Conservation (phyloP, 2,113 vertebrate genomes). For the Verasper variegatus region DNA sequence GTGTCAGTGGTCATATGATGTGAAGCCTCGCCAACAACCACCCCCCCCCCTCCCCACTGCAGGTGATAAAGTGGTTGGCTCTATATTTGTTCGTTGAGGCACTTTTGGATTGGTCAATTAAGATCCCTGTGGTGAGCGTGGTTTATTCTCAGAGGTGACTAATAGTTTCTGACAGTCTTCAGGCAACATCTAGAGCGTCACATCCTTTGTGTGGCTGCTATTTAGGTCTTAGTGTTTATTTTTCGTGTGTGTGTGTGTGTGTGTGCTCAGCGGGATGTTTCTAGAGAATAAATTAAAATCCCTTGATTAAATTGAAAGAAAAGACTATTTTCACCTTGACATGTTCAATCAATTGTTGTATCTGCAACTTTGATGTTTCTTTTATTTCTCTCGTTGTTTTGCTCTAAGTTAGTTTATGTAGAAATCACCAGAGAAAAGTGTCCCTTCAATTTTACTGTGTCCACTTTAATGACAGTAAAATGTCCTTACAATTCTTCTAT, state of each 20-base stretch:
- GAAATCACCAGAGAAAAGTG: no score
- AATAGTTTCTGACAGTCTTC: constrained; percentile 51
- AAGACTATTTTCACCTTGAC: no score
- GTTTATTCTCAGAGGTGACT: constrained; percentile 71
- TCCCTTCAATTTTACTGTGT: no score
- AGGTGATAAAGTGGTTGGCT: constrained; percentile 39
- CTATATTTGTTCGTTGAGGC: constrained; percentile 20
- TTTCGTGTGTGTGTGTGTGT: neutral
- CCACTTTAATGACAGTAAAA: neutral
- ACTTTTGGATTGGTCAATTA: constrained; percentile 61
- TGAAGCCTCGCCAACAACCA: constrained; percentile 11
- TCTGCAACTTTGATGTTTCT: no score
- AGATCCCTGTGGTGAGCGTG: constrained; percentile 38
- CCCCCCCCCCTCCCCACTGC: neutral
- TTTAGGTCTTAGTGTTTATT: constrained; percentile 34
- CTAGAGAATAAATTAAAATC: neutral
- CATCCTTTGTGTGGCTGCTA: constrained; percentile 51
- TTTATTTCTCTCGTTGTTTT: no score
- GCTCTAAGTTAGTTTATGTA: neutral
- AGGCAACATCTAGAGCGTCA: constrained; percentile 42
- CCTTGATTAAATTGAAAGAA: neutral
- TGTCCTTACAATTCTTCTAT: neutral
- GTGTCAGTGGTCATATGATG: constrained; percentile 41
- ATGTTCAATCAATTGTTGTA: no score
- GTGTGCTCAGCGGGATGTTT: neutral